phyloP scores from a whole-genome alignment of 1,140 invertebrate genomes.

The Matsumurasca onukii region DNA sequence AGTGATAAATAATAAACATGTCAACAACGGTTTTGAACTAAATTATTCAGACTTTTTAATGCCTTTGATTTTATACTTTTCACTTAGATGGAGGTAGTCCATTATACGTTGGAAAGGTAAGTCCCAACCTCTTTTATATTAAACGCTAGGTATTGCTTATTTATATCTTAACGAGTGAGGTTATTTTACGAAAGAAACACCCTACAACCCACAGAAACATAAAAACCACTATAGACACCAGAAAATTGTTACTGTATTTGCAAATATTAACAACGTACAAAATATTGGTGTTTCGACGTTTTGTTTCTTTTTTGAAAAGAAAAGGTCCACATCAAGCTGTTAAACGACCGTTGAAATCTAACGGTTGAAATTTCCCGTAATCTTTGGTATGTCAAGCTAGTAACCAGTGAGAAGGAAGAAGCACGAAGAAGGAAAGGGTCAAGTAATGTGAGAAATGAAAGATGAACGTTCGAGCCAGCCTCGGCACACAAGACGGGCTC shows the following conservation, averaged over 20 bases:
- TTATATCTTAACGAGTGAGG: no score
- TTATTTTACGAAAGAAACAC: no score
- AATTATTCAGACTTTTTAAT: no score
- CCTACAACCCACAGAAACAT: slow-evolving; percentile 16
- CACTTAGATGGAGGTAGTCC: no score
- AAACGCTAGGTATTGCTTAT: no score
- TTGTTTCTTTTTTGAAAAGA: slow-evolving; percentile 5
- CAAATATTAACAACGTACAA: slow-evolving; percentile 17
- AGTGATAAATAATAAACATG: no score
- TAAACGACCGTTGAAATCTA: background rate
- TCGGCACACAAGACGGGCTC: no score
- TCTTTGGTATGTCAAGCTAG: slow-evolving; percentile 11
- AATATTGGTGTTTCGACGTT: slow-evolving; percentile 21
- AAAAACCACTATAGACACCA: slow-evolving; percentile 12
- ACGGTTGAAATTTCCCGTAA: slow-evolving; percentile 2
- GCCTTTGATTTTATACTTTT: no score
- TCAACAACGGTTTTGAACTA: no score
- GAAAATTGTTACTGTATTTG: slow-evolving; percentile 1
- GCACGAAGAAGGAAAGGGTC: background rate
- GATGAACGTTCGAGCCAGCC: background rate
- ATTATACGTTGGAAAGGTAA: no score
- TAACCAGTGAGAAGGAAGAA: background rate
- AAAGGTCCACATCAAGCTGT: background rate
- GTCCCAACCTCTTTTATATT: no score
- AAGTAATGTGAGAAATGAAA: background rate